Evolutionary conservation across 2,888 invertebrate species (phyloP), one percentile per base, ranked within the genome.

Genomic region (Phasia obesa): DNA sequence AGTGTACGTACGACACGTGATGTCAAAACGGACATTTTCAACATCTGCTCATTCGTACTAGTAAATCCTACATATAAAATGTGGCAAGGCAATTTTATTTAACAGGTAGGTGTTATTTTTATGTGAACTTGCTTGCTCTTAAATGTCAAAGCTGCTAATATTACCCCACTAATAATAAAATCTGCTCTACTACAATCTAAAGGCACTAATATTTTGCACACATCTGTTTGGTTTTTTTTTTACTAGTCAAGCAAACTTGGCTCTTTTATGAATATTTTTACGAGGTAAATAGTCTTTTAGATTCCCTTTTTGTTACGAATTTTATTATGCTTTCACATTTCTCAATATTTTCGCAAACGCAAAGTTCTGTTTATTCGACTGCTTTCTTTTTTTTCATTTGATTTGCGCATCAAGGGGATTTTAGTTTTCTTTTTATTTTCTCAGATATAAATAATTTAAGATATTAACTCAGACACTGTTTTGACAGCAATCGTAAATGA

Each of bases 401-500:
- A 23, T 19, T 53, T 49, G 57, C 76, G 57, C 62, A 69, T 55
- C 62, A 21, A 17, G 23, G 53, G 44, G 57, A 62, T 71, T 31
- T n/a, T n/a, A 57, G 49, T 23, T 35, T 38, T 71, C 69, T 77
- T 44, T 65, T 27, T 13, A 6, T 65, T 25, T 74, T 51, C 62
- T 62, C 15, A 47, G 51, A 70, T 21, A 75, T 23, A 65, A 59
- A 64, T 57, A 64, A 70, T 71, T 81, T 42, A n/a, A 59, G 21
- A 64, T 75, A 53, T 75, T 64, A 71, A 79, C 38, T 62, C 65
- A 64, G 59, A 75, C 74, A 83, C 51, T 74, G 51, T 51, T 76
- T 65, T 78, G 82, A 78, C 82, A 82, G 59, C 59, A 69, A 23
- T 67, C 74, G 74, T 51, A n/a, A 65, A 79, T 65, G 70, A 71